These are phyloP conservation scores for Larimichthys polyactis DNA, from an alignment of 2,113 vertebrate species.

Conservation along the genomic window DNA sequence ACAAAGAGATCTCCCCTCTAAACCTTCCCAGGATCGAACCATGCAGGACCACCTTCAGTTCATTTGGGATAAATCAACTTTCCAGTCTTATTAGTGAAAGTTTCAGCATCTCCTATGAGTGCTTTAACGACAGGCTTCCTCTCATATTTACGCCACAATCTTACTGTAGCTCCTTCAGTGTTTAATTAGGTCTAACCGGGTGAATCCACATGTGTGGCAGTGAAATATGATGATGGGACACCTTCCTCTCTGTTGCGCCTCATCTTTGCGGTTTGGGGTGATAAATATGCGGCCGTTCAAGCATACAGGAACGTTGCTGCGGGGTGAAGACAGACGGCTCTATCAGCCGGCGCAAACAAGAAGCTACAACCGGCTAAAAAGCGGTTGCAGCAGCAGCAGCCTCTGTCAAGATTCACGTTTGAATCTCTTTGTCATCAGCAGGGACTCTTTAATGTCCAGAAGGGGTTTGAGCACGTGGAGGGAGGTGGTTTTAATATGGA, in stretches of 20 bases:
- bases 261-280: conserved; percentile 26
- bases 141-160: not conserved
- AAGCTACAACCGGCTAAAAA: conserved; percentile 23
- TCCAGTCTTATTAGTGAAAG: not conserved
- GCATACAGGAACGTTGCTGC: conserved; percentile 35
- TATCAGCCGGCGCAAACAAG: conserved; percentile 19
- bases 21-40: too few species aligned
- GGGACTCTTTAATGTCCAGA: conserved; percentile 2
- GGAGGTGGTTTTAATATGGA: conserved; percentile 35
- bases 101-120: not conserved
- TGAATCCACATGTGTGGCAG: not conserved
- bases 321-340: conserved; percentile 5
- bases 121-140: not conserved
- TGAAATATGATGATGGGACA: conserved; percentile 14
- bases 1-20: too few species aligned
- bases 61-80: too few species aligned
- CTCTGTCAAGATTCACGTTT: conserved; percentile 10
- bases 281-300: conserved; percentile 36
- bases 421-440: conserved; percentile 20
- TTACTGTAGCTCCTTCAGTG: not conserved
- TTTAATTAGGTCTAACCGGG: not conserved
- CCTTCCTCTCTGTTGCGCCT: conserved; percentile 8
- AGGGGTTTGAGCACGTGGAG: not conserved
- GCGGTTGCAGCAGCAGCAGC: not conserved
- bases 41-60: too few species aligned